These are phyloP conservation scores for Drosophila suzukii DNA, from an alignment of 1,140 invertebrate genomes.

Conservation along the genomic window DNA sequence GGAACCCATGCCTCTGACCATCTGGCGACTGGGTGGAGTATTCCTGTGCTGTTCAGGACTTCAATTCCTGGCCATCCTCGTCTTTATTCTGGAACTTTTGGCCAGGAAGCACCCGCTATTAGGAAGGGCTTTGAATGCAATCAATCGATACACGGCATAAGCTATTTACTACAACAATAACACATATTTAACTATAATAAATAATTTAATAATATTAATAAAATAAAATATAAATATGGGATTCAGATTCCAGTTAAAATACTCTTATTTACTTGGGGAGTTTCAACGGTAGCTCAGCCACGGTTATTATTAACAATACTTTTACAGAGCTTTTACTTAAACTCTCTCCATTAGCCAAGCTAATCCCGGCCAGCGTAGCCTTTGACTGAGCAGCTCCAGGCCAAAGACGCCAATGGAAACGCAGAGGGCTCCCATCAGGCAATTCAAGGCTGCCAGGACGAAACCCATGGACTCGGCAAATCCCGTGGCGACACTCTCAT, in stretches of 20 bases:
- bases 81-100: conserved; percentile 58
- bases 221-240: neutral
- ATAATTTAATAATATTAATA: neutral
- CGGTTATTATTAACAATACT: too few relatives aligned
- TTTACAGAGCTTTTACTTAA: neutral
- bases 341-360: conserved; percentile 9
- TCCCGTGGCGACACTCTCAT: neutral
- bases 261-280: too few relatives aligned
- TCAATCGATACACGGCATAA: conserved; percentile 39
- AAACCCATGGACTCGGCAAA: conserved; percentile 53
- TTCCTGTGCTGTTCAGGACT: conserved; percentile 39
- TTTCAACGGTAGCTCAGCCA: too few relatives aligned
- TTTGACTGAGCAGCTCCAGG: conserved; percentile 34
- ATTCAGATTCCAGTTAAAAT: too few relatives aligned
- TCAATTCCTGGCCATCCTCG: conserved; percentile 36
- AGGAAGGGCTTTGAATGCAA: conserved; percentile 14
- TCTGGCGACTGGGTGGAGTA: conserved; percentile 56
- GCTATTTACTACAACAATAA: neutral
- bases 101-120: conserved; percentile 5
- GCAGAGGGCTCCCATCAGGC: conserved; percentile 17
- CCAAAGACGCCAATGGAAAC: conserved; percentile 30
- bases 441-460: conserved; percentile 46
- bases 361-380: conserved; percentile 11
- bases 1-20: conserved; percentile 47
- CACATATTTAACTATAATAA: neutral